Base-by-base conservation (phyloP, 2,797 vertebrate species). In the Phoebastria nigripes region DNA sequence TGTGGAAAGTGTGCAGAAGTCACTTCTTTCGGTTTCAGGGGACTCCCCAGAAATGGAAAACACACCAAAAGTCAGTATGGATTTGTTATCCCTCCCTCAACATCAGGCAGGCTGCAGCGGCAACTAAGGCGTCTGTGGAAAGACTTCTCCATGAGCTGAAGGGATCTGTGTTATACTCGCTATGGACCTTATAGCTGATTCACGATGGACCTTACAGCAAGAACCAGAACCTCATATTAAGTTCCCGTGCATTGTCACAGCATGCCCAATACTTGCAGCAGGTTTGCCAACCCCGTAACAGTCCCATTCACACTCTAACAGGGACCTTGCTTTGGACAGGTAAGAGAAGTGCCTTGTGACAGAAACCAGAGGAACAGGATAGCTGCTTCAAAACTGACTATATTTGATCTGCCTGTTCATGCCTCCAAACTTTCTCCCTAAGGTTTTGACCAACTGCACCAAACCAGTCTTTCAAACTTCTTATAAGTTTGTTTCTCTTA, bases 21-120 rank as follows among this genome's bases (percentile, higher is more conserved):
- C 66, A 63, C 95, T 95, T 49, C 77, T 84, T 93, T 67, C 3
- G 11, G 77, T 85, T 95, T 94, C 76, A 74, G 2, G 4, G 83
- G 56, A 47, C 77, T 91, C 42, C 72, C 52, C 93, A 92, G 86
- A 91, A 93, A 92, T 11, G 59, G 74, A 83, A 95, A 93, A 72
- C 56, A 83, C 86, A 91, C 33, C 85, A 76, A 83, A 80, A 96
- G 52, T 71, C 61, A 7, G 61, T 21, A 29, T 42, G 41, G 51
- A 61, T 94, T 89, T 81, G 59, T 71, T 83, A 85, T 61, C 28
- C 81, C 39, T 82, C 71, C 52, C 54, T 85, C 63, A 74, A 71
- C 71, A 44, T 85, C 61, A 83, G 76, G 61, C 86, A 74, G 37
- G 46, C 74, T 55, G 61, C 52, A 35, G 54, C 9, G 2, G 71